Evolutionary conservation across 2,113 vertebrate genomes (phyloP).

Genomic region (Rhadina sibilatrix): DNA sequence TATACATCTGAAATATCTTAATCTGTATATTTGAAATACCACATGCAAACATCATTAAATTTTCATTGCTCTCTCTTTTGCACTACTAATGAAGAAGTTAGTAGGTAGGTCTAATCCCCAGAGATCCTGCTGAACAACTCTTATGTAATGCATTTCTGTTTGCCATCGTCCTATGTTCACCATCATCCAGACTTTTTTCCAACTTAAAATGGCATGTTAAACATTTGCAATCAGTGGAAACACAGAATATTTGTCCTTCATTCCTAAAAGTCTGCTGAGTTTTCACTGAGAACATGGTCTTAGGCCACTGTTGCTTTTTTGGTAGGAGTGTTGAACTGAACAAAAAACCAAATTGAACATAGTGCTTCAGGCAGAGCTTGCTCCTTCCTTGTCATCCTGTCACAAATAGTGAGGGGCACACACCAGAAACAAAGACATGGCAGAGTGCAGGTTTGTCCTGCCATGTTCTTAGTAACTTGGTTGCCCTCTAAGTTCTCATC

Average conservation of each 20-base stretch:
- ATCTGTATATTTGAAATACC: neutral
- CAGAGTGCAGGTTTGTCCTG: neutral
- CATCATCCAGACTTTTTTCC: neutral
- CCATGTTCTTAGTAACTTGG: neutral
- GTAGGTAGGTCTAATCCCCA: neutral
- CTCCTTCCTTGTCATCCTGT: neutral
- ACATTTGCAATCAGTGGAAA: neutral
- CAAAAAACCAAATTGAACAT: neutral
- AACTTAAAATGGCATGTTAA: neutral
- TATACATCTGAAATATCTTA: neutral
- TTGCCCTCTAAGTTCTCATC: neutral
- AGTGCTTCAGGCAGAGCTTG: neutral
- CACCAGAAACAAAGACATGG: neutral
- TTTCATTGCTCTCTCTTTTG: neutral
- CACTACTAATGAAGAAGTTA: neutral
- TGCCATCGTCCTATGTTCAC: rapidly evolving
- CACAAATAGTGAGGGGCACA: neutral
- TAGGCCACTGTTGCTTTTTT: neutral
- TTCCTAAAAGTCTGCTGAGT: neutral
- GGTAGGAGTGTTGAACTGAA: neutral
- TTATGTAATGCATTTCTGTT: neutral
- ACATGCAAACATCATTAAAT: neutral
- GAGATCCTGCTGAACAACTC: neutral
- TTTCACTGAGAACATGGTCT: neutral
- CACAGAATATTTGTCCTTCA: neutral